Evolutionary conservation across 1,140 invertebrate genomes (phyloP), one percentile per base, ranked within the genome.

Genomic region (Monochamus saltuarius): DNA sequence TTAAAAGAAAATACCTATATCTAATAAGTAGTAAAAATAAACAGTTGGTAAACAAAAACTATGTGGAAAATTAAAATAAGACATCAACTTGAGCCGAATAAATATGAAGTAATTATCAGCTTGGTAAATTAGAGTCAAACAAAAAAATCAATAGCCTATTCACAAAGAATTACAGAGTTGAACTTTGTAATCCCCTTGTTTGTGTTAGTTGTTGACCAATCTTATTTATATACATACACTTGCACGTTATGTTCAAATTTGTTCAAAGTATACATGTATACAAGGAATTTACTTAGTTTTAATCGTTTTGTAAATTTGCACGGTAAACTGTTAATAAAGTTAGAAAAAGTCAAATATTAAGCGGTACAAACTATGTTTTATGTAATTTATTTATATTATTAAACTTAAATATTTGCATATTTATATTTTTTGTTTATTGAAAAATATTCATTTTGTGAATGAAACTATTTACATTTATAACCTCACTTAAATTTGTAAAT

Each of bases 281-380:
- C 14, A 56, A 16, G 40, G 54, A 56, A 56, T 56, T 64, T 61
- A 61, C 59, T 66, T 56, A 61, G 63, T 56, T 61, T 50, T 64
- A 66, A 66, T 66, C 65, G 59, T 61, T 64, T 42, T 43, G 65
- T 61, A 67, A 67, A 67, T 67, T 67, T 67, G 65, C 62, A 61
- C 55, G 36, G 62, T 56, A 67, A 67, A 67, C 62, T 59, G 58
- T 57, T 64, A 67, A 64, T 61, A 64, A 53, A 56, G 46, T 60
- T 49, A 54, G 46, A 60, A 56, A 64, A 67, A 60, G 54, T 61
- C 59, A 64, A 64, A 67, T 45, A 56, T 47, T 42, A 42, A n/a
- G 34, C 29, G 51, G 36, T 38, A 53, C 51, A 53, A 34, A 34
- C 54, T 56, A 56, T 45, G 40, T 45, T 56, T 56, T 56, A 42